phyloP scores from a whole-genome alignment of 2,888 invertebrate species.

The Zhengitettix transpicula region DNA sequence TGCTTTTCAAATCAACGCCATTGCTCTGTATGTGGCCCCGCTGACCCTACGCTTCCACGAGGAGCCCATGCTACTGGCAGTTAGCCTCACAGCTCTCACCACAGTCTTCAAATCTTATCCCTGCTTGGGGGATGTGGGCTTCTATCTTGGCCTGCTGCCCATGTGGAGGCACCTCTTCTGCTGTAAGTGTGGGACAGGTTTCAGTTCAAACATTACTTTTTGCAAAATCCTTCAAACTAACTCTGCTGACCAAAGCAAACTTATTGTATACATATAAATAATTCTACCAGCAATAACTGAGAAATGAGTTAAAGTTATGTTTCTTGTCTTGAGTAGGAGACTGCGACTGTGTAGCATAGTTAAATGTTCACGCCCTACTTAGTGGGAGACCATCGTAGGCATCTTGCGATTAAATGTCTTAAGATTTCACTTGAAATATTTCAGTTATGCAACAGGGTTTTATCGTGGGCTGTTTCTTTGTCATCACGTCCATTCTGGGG shows the following conservation, averaged over 20 bases:
- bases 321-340: no score
- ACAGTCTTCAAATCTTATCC: conserved; percentile 96
- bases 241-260: no score
- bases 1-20: conserved; percentile 91
- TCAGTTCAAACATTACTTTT: conserved; percentile 4
- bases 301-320: no score
- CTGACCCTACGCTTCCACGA: conserved; percentile 60
- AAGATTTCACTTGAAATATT: conserved; percentile 19
- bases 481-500: conserved; percentile 76
- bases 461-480: conserved; percentile 76
- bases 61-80: conserved; percentile 65
- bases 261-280: neutral
- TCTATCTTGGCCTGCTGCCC: conserved; percentile 78
- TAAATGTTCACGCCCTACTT: no score
- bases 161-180: conserved; percentile 78
- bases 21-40: conserved; percentile 80
- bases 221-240: no score
- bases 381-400: no score
- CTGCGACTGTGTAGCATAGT: no score
- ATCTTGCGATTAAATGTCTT: no score
- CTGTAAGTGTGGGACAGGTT: conserved; percentile 41
- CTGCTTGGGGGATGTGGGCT: conserved; percentile 84
- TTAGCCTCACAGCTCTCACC: conserved; percentile 62
- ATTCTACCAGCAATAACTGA: no score
- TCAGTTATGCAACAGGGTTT: conserved; percentile 89